Conservation (phyloP, 1,140 invertebrate species). For the Plodia interpunctella region DNA sequence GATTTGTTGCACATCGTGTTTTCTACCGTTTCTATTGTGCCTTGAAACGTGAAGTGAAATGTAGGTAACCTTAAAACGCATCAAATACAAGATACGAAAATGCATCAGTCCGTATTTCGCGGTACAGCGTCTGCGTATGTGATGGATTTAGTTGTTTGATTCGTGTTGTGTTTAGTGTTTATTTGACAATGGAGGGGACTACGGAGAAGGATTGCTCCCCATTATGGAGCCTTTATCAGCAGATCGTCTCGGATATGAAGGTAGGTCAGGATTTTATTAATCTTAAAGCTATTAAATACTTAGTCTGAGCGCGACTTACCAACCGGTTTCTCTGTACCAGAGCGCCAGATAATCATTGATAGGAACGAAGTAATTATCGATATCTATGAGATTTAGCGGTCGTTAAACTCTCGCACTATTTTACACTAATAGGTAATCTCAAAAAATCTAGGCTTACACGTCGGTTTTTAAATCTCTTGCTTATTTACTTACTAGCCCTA, state of each 20-base stretch:
- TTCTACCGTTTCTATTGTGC: conserved; percentile 43
- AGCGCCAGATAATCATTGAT: neutral
- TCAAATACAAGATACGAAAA: conserved; percentile 39
- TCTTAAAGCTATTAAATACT: neutral
- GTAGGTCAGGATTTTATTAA: conserved; percentile 35
- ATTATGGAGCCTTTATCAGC: conserved; percentile 73
- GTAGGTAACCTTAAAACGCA: conserved; percentile 43
- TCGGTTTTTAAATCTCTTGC: no score
- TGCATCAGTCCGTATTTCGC: conserved; percentile 57
- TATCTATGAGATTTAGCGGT: neutral
- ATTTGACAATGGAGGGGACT: conserved; percentile 71
- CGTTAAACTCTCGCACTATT: neutral
- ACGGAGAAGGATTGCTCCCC: conserved; percentile 76
- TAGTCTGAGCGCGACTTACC: neutral
- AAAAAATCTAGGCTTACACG: no score
- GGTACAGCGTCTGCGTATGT: conserved; percentile 38
- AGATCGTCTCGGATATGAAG: conserved; percentile 76
- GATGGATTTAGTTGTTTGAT: conserved; percentile 51
- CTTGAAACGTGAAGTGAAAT: conserved; percentile 53
- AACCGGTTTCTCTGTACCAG: conserved; percentile 8
- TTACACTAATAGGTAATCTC: neutral
- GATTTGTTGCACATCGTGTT: conserved; percentile 66
- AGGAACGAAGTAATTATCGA: neutral
- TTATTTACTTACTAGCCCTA: no score
- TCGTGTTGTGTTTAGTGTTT: conserved; percentile 55